Base-by-base conservation (phyloP, 53 echinoderm and acorn worm species). In the Temnopleurus reevesii region DNA sequence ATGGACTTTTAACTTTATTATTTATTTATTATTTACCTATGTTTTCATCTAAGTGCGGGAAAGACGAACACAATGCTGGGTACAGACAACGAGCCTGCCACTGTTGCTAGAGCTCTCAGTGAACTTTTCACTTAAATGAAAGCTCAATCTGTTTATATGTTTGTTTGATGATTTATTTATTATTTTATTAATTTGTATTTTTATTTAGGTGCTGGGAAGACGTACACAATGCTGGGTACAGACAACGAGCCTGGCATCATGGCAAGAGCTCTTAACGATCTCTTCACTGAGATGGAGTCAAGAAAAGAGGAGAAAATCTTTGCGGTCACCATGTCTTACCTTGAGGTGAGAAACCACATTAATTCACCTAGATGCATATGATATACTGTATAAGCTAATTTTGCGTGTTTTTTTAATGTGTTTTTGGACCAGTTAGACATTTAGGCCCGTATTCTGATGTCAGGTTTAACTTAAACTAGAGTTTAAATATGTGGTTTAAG, bases 191-290 rank as follows among this genome's bases (percentile, higher is more conserved):
- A 8, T 59, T 77, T 27, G 18, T 81, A 12, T 25, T 31, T 12
- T 77, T 80, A 5, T 90, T 15, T 88, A 98, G 98, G 98, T 64
- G 98, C 98, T 24, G 98, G 98, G 15, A 98, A 98, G 80, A 98
- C 98, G 8, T 95, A 95, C 83, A 98, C 98, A 10, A 98, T 98
- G 98, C 92, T 98, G 71, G 98, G 98, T 38, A 93, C 89, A 0
- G 98, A 96, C 83, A 45, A 93, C 47, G 95, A 98, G 24, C 98
- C 95, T 0, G 98, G 98, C 17, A 98, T 96, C 64, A 98, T 98
- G 98, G 98, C 94, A 2, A 88, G 95, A 58, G 95, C 98, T 30
- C 94, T 98, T 28, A 98, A 98, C 54, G 95, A 98, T 45, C 92
- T 98, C 30, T 98, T 98, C 66, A 90, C 93, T 3, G 91, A 91